A percentile compares a stretch with the other conserved stretches of the same genome.
phyloP scores from a whole-genome alignment of 1,140 invertebrate genomes.

The Agrypnia vestita region DNA sequence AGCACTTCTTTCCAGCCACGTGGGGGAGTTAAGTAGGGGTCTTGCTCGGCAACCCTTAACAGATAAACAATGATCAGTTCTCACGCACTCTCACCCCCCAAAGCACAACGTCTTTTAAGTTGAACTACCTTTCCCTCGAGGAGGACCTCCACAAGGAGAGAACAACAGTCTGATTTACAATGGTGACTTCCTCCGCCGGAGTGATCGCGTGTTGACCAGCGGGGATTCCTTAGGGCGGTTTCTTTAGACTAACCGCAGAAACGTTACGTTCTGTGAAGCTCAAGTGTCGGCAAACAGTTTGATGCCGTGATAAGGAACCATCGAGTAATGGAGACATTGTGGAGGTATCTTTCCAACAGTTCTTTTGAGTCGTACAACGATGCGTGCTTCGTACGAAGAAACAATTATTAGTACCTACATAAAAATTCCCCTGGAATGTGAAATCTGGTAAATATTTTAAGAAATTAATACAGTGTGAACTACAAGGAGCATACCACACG shows the following conservation, averaged over 20 bases:
- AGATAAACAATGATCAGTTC: neutral
- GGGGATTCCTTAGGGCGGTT: slow-evolving; percentile 30
- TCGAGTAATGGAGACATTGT: slow-evolving; percentile 14
- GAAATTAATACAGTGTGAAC: too few relatives aligned
- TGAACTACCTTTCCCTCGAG: slow-evolving; percentile 1
- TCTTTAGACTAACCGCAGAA: slow-evolving; percentile 25
- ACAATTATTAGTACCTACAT: neutral
- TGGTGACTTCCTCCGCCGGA: slow-evolving; percentile 26
- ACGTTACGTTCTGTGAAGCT: neutral
- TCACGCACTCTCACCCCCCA: slow-evolving; percentile 24
- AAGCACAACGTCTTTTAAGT: slow-evolving; percentile 17
- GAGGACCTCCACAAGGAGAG: neutral
- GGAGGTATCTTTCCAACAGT: slow-evolving; percentile 17
- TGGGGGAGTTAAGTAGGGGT: too few relatives aligned
- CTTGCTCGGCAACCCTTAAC: neutral
- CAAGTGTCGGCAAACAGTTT: neutral
- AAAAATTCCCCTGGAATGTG: neutral
- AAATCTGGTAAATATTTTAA: too few relatives aligned
- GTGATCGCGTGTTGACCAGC: slow-evolving; percentile 42
- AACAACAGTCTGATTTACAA: slow-evolving; percentile 36
- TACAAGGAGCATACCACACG: too few relatives aligned
- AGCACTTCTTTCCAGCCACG: too few relatives aligned
- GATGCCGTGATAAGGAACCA: slow-evolving; percentile 25
- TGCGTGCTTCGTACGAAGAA: neutral
- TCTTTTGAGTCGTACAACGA: neutral